These are phyloP conservation scores for Deroptyus accipitrinus DNA, from an alignment of 2,113 vertebrate species.

Conservation along the genomic window DNA sequence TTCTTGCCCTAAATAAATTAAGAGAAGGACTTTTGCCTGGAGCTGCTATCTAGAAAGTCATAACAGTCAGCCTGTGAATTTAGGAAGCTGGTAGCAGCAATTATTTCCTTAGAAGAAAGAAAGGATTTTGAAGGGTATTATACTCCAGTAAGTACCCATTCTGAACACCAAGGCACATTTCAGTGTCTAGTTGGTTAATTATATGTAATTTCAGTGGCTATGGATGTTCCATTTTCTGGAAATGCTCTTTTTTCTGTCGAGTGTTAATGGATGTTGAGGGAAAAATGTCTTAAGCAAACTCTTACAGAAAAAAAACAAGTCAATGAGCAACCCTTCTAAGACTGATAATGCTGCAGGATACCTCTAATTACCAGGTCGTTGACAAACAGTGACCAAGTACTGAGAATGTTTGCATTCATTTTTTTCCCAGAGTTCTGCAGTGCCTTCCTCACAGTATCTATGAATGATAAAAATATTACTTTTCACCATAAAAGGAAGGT, in stretches of 20 bases:
- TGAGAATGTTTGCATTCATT: accelerated
- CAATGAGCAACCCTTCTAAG: background rate
- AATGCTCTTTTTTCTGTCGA: background rate
- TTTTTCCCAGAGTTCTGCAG: background rate
- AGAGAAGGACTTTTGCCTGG: background rate
- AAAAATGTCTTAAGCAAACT: background rate
- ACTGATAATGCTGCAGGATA: background rate
- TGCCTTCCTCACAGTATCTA: background rate
- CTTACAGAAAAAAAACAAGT: background rate
- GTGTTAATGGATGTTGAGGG: background rate
- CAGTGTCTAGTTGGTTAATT: slow-evolving; percentile 24
- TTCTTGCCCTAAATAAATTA: background rate
- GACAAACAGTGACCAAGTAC: background rate
- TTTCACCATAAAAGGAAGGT: background rate
- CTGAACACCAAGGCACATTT: background rate
- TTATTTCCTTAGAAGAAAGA: background rate
- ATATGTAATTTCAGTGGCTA: background rate
- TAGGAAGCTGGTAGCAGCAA: background rate
- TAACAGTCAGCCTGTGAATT: background rate
- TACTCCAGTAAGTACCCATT: background rate
- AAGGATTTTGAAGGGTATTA: background rate
- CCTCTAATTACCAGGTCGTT: background rate
- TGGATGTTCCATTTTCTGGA: background rate
- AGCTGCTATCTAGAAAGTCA: background rate
- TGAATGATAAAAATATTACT: background rate